phyloP scores from a whole-genome alignment of 1,140 invertebrate genomes.

The Calliphora vicina region DNA sequence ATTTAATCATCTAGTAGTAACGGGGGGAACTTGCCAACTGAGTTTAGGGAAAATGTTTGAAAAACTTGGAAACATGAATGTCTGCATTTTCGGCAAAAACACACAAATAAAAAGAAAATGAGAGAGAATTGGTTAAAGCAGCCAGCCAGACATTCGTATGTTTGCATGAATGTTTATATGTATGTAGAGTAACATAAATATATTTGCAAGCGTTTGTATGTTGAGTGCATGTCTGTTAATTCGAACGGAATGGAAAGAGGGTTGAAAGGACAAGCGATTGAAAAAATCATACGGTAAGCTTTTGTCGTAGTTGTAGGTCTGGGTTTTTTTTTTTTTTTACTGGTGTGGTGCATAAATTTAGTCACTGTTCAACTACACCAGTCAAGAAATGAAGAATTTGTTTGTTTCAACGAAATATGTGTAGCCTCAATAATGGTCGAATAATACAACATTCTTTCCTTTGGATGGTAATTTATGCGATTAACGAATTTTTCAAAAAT shows the following conservation, averaged over 20 bases:
- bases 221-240: neutral
- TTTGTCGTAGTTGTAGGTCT: neutral
- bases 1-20: too few species aligned
- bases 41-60: neutral
- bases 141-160: neutral
- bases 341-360: neutral
- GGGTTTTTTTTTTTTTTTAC: neutral
- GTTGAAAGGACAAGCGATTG: neutral
- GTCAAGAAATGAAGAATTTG: neutral
- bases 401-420: neutral
- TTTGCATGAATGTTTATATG: neutral
- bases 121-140: neutral
- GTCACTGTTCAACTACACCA: neutral
- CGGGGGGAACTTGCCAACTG: neutral
- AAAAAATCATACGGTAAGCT: neutral
- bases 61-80: neutral
- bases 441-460: too few species aligned
- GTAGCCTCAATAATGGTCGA: too few species aligned
- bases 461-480: too few species aligned
- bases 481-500: neutral
- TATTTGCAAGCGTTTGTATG: neutral
- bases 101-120: neutral
- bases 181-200: neutral
- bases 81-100: neutral
- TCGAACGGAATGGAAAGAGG: neutral